Evolutionary conservation across 2,888 invertebrate genomes (phyloP), one percentile per base, ranked within the genome.

Genomic region (Caenorhabditis panamensis): DNA sequence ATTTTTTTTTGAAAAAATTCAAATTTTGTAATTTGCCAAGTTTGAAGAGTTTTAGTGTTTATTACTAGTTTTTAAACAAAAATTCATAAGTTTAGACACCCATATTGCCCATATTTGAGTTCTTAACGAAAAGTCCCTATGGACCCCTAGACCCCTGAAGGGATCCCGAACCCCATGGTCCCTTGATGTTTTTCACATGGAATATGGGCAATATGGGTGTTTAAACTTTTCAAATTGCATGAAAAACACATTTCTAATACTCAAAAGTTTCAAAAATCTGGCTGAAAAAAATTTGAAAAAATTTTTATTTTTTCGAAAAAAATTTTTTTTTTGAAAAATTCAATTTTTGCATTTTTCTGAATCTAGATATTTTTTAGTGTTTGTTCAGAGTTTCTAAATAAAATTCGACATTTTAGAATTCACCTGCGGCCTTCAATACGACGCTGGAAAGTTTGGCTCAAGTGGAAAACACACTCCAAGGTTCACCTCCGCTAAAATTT

Each of bases 391-490:
- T 41, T n/a, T 11, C 2, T 24, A 24, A 36, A 58, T n/a, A n/a
- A n/a, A n/a, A n/a, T n/a, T n/a, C n/a, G n/a, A n/a, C n/a, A 66
- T 68, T 82, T 22, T 68, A 88, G 88, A 88, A 79, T 66, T 73
- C 66, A 86, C 84, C 1, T 90, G 90, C 53, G 58, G 72, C 11
- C 76, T 89, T 3, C 84, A 88, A 26, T 90, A 90, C 63, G 90
- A 90, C 59, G 89, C 90, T 5, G 90, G 90, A 18, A 82, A 86
- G 58, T 90, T 88, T 62, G 87, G 87, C 1, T 72, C 80, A 11
- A 82, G 64, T 56, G 87, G 89, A 37, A 85, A 86, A 16, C 89
- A 89, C 54, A 89, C 87, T 11, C 89, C 89, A 47, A 85, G 88
- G 77, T 84, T 51, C 13, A 31, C n/a, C n/a, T n/a, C n/a, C n/a